These are phyloP conservation scores for Meandrina meandrites DNA, from an alignment of 92 coral and sea anemone genomes.

Conservation along the genomic window DNA sequence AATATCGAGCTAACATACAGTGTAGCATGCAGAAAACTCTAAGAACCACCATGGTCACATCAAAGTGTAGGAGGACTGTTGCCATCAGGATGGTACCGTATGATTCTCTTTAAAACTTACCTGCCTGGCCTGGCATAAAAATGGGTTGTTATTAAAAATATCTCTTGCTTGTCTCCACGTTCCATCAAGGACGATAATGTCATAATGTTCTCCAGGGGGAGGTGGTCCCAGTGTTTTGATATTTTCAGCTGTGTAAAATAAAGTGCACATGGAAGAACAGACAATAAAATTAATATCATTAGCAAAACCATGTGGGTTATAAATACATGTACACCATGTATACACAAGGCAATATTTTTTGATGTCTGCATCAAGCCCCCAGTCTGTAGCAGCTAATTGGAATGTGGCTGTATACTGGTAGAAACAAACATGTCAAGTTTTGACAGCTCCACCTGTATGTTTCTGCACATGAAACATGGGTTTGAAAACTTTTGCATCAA, in stretches of 20 bases:
- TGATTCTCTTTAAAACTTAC: conserved; percentile 31
- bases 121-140: conserved; percentile 80
- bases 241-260: conserved; percentile 61
- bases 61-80: too few relatives aligned
- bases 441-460: too few relatives aligned
- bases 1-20: too few relatives aligned
- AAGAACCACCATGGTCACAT: too few relatives aligned
- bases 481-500: too few relatives aligned
- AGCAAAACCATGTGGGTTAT: neutral
- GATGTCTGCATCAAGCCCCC: neutral
- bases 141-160: conserved; percentile 70
- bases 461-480: too few relatives aligned
- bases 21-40: too few relatives aligned
- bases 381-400: too few relatives aligned
- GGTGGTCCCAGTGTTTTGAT: conserved; percentile 43
- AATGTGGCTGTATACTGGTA: too few relatives aligned
- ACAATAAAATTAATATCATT: neutral
- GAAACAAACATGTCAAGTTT: too few relatives aligned
- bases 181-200: conserved; percentile 91
- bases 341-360: neutral
- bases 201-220: conserved; percentile 47
- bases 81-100: neutral
- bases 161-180: conserved; percentile 96
- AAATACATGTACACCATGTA: too few relatives aligned
- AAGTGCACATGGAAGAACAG: too few relatives aligned